Percentiles rank a stretch among this genome's conserved stretches.
Conservation (phyloP, 2,888 invertebrate species). For the Eupeodes latifasciatus region DNA sequence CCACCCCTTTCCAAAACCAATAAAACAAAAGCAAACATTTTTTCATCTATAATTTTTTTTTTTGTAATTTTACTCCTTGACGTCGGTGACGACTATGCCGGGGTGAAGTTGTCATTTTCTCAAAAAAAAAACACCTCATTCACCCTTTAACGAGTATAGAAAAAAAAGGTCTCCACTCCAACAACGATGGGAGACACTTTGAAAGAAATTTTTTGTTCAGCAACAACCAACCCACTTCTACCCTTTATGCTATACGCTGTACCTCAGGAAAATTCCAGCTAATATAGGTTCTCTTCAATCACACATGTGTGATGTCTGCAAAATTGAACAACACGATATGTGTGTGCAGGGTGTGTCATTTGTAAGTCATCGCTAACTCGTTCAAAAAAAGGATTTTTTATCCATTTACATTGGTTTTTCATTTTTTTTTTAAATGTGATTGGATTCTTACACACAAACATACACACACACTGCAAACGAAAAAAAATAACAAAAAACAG, state of each 20-base stretch:
- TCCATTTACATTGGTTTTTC: constrained; percentile 32
- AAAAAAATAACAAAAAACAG: not conserved
- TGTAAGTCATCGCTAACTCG: constrained; percentile 46
- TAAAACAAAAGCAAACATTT: constrained; percentile 65
- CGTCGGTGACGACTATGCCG: constrained; percentile 10
- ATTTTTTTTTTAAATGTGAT: constrained; percentile 50
- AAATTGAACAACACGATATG: constrained; percentile 54
- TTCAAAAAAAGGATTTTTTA: constrained; percentile 40
- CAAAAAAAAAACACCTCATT: constrained; percentile 23
- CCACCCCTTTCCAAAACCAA: constrained; percentile 68
- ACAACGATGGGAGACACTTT: constrained; percentile 49
- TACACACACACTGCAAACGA: not conserved
- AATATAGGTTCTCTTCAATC: constrained; percentile 52
- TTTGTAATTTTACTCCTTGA: constrained; percentile 52
- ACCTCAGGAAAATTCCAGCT: constrained; percentile 6
- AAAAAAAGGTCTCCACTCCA: constrained; percentile 39
- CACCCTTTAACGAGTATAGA: constrained; percentile 15
- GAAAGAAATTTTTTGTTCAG: constrained; percentile 40
- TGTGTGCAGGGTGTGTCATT: not conserved
- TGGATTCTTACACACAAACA: constrained; percentile 28
- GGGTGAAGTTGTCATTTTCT: constrained; percentile 58
- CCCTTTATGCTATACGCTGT: not conserved
- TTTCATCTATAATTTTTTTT: constrained; percentile 18
- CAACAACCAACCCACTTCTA: constrained; percentile 37
- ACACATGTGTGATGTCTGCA: constrained; percentile 62